A percentile compares a stretch with the other conserved stretches of the same genome.
Conservation (phyloP, 2,113 vertebrate genomes). For the Callaeas wilsoni region DNA sequence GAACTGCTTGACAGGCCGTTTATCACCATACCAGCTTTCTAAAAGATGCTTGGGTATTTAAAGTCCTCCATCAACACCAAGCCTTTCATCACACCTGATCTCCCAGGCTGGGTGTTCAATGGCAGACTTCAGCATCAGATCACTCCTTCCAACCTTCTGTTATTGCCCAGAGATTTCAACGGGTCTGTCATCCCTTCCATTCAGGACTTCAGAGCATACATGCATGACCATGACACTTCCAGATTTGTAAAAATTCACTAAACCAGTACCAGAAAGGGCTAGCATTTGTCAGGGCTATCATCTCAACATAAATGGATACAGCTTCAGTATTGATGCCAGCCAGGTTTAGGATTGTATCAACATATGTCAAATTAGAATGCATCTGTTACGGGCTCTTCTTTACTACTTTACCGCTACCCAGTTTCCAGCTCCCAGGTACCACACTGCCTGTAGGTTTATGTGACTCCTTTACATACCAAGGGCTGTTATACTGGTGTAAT, state of each 20-base stretch:
- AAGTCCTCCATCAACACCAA: constrained; percentile 1
- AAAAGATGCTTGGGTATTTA: not conserved
- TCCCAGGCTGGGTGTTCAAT: not conserved
- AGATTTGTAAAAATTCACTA: not conserved
- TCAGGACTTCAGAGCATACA: not conserved
- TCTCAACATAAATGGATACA: not conserved
- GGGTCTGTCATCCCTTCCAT: not conserved
- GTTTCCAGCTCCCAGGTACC: not conserved
- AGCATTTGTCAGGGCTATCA: not conserved
- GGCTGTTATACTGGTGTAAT: not conserved
- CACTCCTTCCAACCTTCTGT: constrained; percentile 6
- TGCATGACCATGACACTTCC: not conserved
- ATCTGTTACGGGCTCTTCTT: not conserved
- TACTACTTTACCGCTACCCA: not conserved
- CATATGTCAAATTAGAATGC: not conserved
- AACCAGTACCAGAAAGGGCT: not conserved
- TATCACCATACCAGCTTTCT: not conserved
- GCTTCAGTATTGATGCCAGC: not conserved
- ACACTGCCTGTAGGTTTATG: not conserved
- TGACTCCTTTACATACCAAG: not conserved
- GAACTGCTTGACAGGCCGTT: not conserved
- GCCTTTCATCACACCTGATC: not conserved
- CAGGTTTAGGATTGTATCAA: not conserved
- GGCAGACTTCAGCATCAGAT: not conserved
- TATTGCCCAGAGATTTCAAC: constrained; percentile 24